Percentiles rank a stretch among this genome's conserved stretches.
Evolutionary conservation across 1,140 invertebrate species (phyloP).

Genomic region (Notospermus geniculatus): DNA sequence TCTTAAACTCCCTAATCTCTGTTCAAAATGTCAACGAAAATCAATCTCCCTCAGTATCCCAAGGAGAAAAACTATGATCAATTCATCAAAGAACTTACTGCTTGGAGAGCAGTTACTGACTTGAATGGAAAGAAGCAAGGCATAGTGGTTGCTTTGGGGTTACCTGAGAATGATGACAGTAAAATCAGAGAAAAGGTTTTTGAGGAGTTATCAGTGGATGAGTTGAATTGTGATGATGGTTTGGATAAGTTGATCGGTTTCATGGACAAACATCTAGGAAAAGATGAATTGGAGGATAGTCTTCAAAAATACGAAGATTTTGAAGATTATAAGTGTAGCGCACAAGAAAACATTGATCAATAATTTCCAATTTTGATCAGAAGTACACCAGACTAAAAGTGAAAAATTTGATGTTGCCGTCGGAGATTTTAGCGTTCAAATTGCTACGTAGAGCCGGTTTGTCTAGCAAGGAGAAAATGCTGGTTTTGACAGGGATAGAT

Average conservation of each 20-base stretch:
- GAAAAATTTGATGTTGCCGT: no score
- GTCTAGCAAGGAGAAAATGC: slow-evolving; percentile 25
- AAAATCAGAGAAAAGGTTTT: slow-evolving; percentile 26
- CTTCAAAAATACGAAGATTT: slow-evolving; percentile 27
- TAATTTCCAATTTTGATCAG: slow-evolving; percentile 11
- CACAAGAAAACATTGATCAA: slow-evolving; percentile 11
- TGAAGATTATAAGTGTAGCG: slow-evolving; percentile 20
- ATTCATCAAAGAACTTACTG: no score
- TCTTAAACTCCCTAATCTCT: no score
- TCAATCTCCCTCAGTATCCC: no score
- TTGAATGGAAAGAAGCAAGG: slow-evolving; percentile 23
- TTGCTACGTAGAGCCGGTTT: slow-evolving; percentile 26
- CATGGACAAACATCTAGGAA: slow-evolving; percentile 26
- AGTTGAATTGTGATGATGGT: slow-evolving; percentile 18
- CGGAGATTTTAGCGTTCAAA: no score
- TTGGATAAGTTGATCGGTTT: slow-evolving; percentile 21
- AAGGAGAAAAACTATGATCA: no score
- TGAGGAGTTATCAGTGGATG: slow-evolving; percentile 21
- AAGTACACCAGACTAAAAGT: no score
- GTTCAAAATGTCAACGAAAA: no score
- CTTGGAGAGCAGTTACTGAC: no score
- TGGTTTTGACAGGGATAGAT: slow-evolving; percentile 34
- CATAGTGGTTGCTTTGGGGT: slow-evolving; percentile 20
- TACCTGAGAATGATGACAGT: slow-evolving; percentile 21
- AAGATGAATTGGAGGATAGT: slow-evolving; percentile 21